Percentiles rank a stretch among this genome's conserved stretches.
phyloP scores from a whole-genome alignment of 2,113 vertebrate genomes.

The Cavia porcellus region DNA sequence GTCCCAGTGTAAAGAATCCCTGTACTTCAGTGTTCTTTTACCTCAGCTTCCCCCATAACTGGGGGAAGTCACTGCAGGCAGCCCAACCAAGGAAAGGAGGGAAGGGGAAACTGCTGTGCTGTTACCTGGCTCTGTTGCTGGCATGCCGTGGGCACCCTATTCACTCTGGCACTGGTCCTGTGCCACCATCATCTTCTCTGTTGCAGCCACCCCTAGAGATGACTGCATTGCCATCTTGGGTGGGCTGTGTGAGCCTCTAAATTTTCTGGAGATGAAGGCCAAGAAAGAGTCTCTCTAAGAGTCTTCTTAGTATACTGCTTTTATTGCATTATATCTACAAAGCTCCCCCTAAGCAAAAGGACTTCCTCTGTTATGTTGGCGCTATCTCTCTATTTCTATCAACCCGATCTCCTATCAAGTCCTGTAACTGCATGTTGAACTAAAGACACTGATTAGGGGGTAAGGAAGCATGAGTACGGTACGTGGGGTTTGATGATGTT shows the following conservation, averaged over 20 bases:
- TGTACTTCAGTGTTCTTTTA: not conserved
- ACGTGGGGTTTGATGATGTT: not conserved
- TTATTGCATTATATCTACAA: not conserved
- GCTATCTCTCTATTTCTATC: not conserved
- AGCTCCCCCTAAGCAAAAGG: not conserved
- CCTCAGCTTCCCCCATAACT: not conserved
- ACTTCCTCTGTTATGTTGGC: not conserved
- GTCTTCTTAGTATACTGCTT: not conserved
- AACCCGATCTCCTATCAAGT: not conserved
- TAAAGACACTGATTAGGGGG: not conserved
- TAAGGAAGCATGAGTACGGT: not conserved
- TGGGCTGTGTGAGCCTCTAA: not conserved
- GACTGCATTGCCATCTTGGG: not conserved
- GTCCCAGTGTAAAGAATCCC: not conserved
- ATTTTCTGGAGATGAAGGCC: not conserved
- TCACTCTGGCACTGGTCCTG: not conserved
- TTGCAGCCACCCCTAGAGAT: not conserved
- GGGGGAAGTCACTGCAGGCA: not conserved
- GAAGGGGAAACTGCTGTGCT: not conserved
- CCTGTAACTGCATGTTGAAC: not conserved
- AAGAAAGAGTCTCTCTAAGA: not conserved
- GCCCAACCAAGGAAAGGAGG: not conserved
- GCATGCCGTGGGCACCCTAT: not conserved
- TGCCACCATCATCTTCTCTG: not conserved
- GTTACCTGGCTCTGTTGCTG: not conserved